A percentile compares a stretch with the other conserved stretches of the same genome.
phyloP scores from a whole-genome alignment of 2,113 vertebrate species.

The Numenius arquata region DNA sequence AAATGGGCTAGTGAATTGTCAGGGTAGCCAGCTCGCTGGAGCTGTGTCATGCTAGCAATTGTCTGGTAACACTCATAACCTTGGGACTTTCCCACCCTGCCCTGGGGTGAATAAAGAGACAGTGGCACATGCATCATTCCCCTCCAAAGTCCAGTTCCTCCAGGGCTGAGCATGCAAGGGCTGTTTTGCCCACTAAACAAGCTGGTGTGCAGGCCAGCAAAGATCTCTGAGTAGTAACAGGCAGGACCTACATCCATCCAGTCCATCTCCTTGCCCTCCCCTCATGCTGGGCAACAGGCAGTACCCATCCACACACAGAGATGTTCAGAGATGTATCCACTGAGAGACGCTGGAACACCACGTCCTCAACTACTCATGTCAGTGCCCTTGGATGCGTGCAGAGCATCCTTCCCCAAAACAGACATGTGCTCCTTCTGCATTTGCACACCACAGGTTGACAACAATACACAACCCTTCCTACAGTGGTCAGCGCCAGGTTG shows the following conservation, averaged over 20 bases:
- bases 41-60: neutral
- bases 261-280: neutral
- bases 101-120: neutral
- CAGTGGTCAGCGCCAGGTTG: neutral
- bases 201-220: neutral
- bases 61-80: neutral
- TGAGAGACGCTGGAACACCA: neutral
- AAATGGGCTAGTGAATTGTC: neutral
- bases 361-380: neutral
- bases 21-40: neutral
- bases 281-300: neutral
- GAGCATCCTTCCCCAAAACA: neutral
- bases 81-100: neutral
- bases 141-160: neutral
- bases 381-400: neutral
- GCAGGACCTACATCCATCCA: neutral
- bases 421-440: neutral
- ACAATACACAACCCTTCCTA: accelerated
- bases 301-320: no score
- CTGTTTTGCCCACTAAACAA: neutral
- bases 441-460: neutral
- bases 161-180: neutral
- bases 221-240: neutral
- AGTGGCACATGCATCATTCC: accelerated
- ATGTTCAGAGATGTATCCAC: neutral